These are phyloP conservation scores for Picus viridis DNA, from an alignment of 2,797 vertebrate genomes.

Conservation along the genomic window DNA sequence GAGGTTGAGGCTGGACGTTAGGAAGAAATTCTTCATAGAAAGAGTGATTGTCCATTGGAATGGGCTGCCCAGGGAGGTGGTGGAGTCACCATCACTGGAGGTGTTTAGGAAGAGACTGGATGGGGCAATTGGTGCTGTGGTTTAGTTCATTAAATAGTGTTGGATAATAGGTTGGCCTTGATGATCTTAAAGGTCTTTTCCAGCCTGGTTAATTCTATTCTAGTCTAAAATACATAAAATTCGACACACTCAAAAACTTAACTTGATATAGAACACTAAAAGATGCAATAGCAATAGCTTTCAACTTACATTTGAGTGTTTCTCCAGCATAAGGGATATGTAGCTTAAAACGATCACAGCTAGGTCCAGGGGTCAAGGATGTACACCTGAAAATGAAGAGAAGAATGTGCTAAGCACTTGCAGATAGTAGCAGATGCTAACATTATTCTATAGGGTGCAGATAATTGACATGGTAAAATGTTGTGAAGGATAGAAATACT, in stretches of 20 bases:
- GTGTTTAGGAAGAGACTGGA: too few species aligned
- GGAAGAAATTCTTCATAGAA: too few species aligned
- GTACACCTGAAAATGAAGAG: constrained; percentile 85
- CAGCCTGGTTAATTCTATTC: too few species aligned
- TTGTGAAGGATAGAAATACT: background rate
- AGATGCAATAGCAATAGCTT: background rate
- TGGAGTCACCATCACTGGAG: too few species aligned
- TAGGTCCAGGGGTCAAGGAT: constrained; percentile 92
- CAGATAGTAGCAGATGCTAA: background rate
- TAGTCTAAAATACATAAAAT: background rate
- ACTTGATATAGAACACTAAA: fast-evolving
- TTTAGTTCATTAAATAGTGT: too few species aligned
- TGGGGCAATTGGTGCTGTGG: too few species aligned
- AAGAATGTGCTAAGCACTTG: constrained; percentile 2
- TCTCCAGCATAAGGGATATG: constrained; percentile 99
- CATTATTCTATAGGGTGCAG: background rate
- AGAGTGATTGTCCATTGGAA: too few species aligned
- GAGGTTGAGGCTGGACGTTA: too few species aligned
- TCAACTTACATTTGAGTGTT: constrained; percentile 95
- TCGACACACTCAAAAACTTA: background rate
- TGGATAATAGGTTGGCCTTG: too few species aligned
- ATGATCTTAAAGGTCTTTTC: too few species aligned
- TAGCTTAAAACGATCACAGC: constrained; percentile 97
- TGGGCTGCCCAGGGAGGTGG: too few species aligned
- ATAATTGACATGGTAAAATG: background rate